Evolutionary conservation across 53 echinoderm and acorn worm genomes (phyloP), one percentile per base, ranked within the genome.

Genomic region (Apostichopus leukothele): DNA sequence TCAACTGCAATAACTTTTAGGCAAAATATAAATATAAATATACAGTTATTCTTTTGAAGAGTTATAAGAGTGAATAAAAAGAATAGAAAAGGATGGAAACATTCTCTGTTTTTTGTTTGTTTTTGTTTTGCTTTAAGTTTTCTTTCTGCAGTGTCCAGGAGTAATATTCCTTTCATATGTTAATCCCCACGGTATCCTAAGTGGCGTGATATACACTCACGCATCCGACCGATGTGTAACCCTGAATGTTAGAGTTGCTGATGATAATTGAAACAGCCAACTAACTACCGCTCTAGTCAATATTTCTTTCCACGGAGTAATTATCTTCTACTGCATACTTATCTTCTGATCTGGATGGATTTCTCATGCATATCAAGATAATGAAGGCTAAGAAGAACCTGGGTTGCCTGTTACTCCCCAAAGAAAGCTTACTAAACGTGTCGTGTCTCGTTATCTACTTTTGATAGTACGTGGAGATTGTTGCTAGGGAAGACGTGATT

Each of bases 401-500:
- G 59, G 5, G 54, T 54, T 57, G 18, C 55, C 50, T 81, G 8
- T 10, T 9, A 18, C 21, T 81, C 81, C 71, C 1, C 53, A 54
- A 81, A 81, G 39, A 3, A 39, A 81, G 51, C 81, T 81, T 51
- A 81, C 60, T 81, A 81, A 18, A 59, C 81, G 50, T 55, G 81
- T 55, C 81, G 81, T 55, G 54, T 57, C 59, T 81, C 59, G 81
- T 81, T 81, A 81, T 57, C 54, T 54, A 81, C 55, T 81, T 55
- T 52, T 53, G 13, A 79, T 14, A 79, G 8, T 79, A 79, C 50
- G 53, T 39, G 79, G 51, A 79, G 79, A 79, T 53, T 79, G 79
- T 79, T 79, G 79, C 79, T 79, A 79, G 51, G 79, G 79, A 79
- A 79, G 50, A 79, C 79, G 79, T 79, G 51, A 79, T 79, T 11